These are phyloP conservation scores for Xiphydria camelus DNA, from an alignment of 2,888 invertebrate genomes.

Conservation along the genomic window DNA sequence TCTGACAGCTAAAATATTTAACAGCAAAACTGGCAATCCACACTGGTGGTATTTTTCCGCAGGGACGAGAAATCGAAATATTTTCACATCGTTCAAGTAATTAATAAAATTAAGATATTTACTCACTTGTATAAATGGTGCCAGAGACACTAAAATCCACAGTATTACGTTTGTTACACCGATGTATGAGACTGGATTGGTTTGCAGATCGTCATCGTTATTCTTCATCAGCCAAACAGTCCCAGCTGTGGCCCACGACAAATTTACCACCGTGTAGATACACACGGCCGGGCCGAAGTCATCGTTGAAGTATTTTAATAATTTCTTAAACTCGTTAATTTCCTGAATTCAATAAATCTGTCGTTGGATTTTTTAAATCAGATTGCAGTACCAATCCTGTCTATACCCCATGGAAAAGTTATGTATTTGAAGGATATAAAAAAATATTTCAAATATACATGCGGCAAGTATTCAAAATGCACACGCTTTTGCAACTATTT, in stretches of 20 bases:
- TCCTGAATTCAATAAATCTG: constrained; percentile 61
- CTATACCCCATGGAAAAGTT: no score
- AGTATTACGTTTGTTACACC: constrained; percentile 65
- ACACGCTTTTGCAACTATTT: no score
- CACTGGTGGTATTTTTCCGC: no score
- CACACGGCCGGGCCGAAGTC: constrained; percentile 77
- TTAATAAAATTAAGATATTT: constrained; percentile 49
- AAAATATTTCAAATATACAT: no score
- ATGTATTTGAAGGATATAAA: no score
- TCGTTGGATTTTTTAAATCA: no score
- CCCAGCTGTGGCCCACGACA: constrained; percentile 74
- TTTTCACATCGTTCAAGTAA: constrained; percentile 31
- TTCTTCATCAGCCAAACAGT: constrained; percentile 68
- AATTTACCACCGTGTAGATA: constrained; percentile 74
- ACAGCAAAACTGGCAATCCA: no score
- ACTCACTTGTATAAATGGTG: constrained; percentile 73
- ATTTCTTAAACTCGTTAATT: constrained; percentile 77
- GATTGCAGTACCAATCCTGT: no score
- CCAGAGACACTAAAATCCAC: constrained; percentile 69
- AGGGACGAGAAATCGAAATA: no score
- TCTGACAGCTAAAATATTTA: no score
- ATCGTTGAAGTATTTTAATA: constrained; percentile 76
- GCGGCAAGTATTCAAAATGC: no score
- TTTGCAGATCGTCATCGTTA: constrained; percentile 65
- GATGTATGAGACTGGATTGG: constrained; percentile 64